Conservation (phyloP, 2,888 invertebrate genomes). For the Lycaena phlaeas region DNA sequence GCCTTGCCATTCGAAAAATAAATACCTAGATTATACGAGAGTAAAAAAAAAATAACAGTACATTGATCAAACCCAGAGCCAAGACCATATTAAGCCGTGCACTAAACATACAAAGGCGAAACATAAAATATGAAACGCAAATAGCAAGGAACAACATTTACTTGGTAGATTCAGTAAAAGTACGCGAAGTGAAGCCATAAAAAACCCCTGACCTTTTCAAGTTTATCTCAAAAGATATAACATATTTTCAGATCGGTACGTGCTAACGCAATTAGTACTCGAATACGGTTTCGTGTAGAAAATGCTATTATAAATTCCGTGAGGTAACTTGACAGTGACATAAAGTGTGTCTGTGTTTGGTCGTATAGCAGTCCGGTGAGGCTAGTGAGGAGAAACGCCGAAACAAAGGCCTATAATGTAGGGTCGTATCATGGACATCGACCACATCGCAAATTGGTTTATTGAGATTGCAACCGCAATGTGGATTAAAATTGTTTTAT, state of each 20-base stretch:
- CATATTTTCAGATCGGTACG: too few relatives aligned
- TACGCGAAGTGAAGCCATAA: constrained; percentile 7
- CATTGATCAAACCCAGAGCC: too few relatives aligned
- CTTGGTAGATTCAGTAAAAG: too few relatives aligned
- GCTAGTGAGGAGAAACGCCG: constrained; percentile 22
- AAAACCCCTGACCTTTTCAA: constrained; percentile 3
- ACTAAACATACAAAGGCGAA: too few relatives aligned
- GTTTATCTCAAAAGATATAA: constrained; percentile 1
- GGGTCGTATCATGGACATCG: constrained; percentile 29
- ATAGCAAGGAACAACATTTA: too few relatives aligned
- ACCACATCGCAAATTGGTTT: constrained; percentile 57
- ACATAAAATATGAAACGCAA: too few relatives aligned
- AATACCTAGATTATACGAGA: too few relatives aligned
- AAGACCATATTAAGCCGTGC: too few relatives aligned
- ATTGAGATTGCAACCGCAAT: constrained; percentile 52
- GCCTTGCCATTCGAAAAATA: too few relatives aligned
- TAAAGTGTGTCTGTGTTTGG: constrained; percentile 28
- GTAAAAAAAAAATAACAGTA: too few relatives aligned
- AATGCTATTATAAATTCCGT: constrained; percentile 18
- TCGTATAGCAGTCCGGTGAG: constrained; percentile 25
- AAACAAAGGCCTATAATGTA: constrained; percentile 44
- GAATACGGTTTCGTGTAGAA: constrained; percentile 17
- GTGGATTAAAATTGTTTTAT: constrained; percentile 31
- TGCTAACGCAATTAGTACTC: constrained; percentile 15
- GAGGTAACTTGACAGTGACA: constrained; percentile 23